phyloP scores from a whole-genome alignment of 2,888 invertebrate species.

The Acronicta psi region DNA sequence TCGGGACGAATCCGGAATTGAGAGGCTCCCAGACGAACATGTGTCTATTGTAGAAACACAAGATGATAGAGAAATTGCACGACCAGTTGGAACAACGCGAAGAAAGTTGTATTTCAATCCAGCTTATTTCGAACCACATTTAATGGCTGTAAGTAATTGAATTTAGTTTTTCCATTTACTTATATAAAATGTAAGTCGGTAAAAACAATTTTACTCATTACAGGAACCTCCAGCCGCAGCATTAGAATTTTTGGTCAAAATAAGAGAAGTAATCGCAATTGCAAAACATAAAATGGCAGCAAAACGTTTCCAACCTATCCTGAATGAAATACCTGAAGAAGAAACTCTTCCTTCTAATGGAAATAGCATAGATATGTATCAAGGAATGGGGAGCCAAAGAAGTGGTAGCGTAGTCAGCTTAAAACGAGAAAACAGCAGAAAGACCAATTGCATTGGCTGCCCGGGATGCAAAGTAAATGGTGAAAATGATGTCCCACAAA shows the following conservation, averaged over 20 bases:
- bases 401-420: conserved; percentile 88
- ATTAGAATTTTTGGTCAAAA: conserved; percentile 95
- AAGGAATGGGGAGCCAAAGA: conserved; percentile 85
- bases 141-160: conserved; percentile 91
- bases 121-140: conserved; percentile 96
- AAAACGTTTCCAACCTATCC: conserved; percentile 93
- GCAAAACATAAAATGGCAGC: conserved; percentile 96
- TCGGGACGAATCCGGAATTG: conserved; percentile 90
- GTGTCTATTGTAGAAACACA: conserved; percentile 95
- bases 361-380: conserved; percentile 84
- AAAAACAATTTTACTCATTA: conserved; percentile 12
- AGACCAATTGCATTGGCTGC: conserved; percentile 90
- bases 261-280: conserved; percentile 96
- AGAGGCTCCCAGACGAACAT: conserved; percentile 94
- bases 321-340: conserved; percentile 95
- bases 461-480: conserved; percentile 89
- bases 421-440: conserved; percentile 90
- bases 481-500: conserved; percentile 71
- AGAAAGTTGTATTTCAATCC: conserved; percentile 96
- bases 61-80: conserved; percentile 91
- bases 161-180: not conserved
- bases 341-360: conserved; percentile 87
- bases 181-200: not conserved
- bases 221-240: conserved; percentile 97
- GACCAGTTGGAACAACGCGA: conserved; percentile 92